Conservation (phyloP, 2,113 vertebrate genomes). For the cattle (Bos taurus) region DNA sequence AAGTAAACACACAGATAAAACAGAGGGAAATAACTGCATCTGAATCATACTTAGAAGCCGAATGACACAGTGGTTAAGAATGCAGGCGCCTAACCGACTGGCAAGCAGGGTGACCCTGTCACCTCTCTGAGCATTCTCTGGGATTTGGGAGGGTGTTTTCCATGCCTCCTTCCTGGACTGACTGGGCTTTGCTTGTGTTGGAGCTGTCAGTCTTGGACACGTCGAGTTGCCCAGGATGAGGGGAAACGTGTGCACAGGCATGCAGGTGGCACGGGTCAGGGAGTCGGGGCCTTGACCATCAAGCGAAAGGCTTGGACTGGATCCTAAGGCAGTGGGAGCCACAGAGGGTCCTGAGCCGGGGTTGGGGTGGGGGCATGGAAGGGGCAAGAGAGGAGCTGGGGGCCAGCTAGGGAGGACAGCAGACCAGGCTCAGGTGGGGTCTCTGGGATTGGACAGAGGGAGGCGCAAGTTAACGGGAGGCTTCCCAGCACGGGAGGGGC, state of each 20-base stretch:
- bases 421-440: not conserved
- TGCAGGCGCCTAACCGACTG: too few relatives aligned
- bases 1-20: not conserved
- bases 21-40: not conserved
- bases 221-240: too few relatives aligned
- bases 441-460: fast-evolving
- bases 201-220: not conserved
- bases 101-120: not conserved
- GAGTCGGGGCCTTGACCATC: not conserved
- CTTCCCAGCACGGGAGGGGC: not conserved
- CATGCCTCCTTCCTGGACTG: not conserved
- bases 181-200: not conserved
- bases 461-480: not conserved
- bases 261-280: not conserved
- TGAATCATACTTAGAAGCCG: not conserved
- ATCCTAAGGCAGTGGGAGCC: not conserved
- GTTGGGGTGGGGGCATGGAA: not conserved
- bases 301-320: not conserved
- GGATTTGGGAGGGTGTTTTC: not conserved
- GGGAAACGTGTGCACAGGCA: not conserved
- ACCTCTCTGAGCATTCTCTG: not conserved
- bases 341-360: not conserved
- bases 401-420: not conserved
- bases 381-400: not conserved
- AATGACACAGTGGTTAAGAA: not conserved